Base-by-base conservation (phyloP, 2,113 vertebrate species). In the Syrrhaptes paradoxus region DNA sequence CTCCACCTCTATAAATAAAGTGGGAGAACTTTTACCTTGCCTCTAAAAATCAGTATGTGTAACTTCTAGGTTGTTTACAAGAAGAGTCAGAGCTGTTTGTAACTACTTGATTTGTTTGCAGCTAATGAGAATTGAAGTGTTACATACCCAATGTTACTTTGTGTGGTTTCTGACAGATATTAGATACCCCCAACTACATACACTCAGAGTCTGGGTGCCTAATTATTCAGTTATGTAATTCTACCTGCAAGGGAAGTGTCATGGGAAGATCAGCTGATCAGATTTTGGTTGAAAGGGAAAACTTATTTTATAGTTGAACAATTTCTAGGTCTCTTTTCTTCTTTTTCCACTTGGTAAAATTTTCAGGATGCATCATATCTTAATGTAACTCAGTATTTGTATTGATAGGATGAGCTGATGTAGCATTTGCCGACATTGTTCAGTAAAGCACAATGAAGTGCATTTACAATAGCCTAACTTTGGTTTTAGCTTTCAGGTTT, bases 1-100 rank as follows among this genome's bases (percentile, higher is more conserved):
- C 95, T 83, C 93, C 97, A 93, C 96, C 94, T 96, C 97, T 97
- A 97, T 96, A 97, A 97, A 97, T 97, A 97, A 96, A 96, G 77
- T 67, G 24, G 65, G 15, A 96, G 73, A 94, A 95, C 91, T 95
- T 97, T 91, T 95, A 91, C 74, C 85, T 90, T 89, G 70, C 36
- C 36, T 94, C 29, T 90, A 72, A 90, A 97, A 95, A 80, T 55
- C 68, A 17, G 34, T n/a, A n/a, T 25, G 41, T 86, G 57, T 51
- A 75, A 82, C 46, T 91, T 81, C 73, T 71, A 75, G 17, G 38
- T 43, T 78, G 45, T 78, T 93, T 92, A 78, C 70, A 65, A 74
- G 46, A 91, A 83, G n/a, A 77, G n/a, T 36, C 85, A 77, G 63
- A 80, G 68, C 46, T 43, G 7, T 63, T 74, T 0, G 1, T 51